Evolutionary conservation across 2,113 vertebrate species (phyloP), one percentile per base, ranked within the genome.

Genomic region (Melanostigma gelatinosum): DNA sequence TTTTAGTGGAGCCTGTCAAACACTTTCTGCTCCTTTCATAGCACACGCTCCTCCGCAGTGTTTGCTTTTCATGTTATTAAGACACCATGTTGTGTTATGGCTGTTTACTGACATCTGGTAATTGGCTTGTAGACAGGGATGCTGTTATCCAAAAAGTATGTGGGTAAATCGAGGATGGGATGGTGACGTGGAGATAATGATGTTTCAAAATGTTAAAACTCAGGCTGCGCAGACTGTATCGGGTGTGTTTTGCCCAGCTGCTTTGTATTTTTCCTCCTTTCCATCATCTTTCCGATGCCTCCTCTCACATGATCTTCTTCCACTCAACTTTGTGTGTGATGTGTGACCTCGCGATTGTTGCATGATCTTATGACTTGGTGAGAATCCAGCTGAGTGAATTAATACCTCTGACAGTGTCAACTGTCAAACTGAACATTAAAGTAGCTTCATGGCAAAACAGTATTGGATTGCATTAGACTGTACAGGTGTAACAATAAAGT

Each of bases 1-100:
- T 64, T 77, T 72, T 20, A 72, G n/a, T 32, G 52, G 66, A 44
- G 60, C 24, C 60, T 76, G 61, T 63, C 69, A 61, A 67, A 65
- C 48, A 64, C 20, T 63, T 11, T 67, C 11, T 48, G 12, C 40
- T 48, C 29, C 0, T 58, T 38, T 52, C 27, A 38, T 24, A 18
- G 57, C 16, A 34, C 16, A n/a, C 11, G 0, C 61, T 66, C 34
- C 54, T 55, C 22, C 4, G 1, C 44, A 16, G 11, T 24, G 36
- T 61, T 36, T 61, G 11, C 60, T 73, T 61, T 34, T 50, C 6
- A 0, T 27, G 4, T 60, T 36, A 34, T 27, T 67, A 52, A 73
- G 50, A 48, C 52, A 42, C 18, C 24, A 10, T 32, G 38, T 32
- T 57, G 18, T 63, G 18, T 63, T 40, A 7, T 48, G 22, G 62